A percentile compares a stretch with the other conserved stretches of the same genome.
Conservation (phyloP, 2,113 vertebrate genomes). For the Phyllostomus hastatus region DNA sequence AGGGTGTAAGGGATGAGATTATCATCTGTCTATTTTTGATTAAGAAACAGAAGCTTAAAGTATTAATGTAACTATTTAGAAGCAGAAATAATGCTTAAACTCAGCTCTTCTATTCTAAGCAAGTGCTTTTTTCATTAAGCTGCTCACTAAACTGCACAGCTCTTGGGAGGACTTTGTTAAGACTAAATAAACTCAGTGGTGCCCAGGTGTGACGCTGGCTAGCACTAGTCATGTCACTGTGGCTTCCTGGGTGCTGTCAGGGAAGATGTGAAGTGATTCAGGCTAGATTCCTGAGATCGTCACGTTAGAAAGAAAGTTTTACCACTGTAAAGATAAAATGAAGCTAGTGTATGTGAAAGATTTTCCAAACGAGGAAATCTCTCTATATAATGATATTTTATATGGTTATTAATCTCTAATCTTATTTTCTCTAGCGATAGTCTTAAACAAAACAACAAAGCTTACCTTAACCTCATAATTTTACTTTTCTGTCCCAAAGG, state of each 20-base stretch:
- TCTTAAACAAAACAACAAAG: neutral
- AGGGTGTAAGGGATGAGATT: neutral
- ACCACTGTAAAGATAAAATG: neutral
- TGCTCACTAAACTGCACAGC: neutral
- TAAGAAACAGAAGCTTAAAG: neutral
- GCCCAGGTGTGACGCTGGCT: neutral
- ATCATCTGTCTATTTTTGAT: neutral
- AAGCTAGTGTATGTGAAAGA: neutral
- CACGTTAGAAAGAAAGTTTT: neutral
- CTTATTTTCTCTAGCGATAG: neutral
- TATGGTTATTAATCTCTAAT: neutral
- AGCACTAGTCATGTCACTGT: rapidly evolving
- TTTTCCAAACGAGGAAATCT: neutral
- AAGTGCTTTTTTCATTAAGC: neutral
- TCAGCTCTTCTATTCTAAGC: neutral
- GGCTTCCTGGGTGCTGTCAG: neutral
- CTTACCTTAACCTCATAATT: neutral
- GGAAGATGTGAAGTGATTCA: neutral
- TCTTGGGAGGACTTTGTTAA: neutral
- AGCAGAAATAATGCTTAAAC: neutral
- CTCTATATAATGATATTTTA: neutral
- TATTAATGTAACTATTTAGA: neutral
- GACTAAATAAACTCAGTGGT: neutral
- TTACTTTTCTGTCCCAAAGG: neutral
- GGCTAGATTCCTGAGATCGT: neutral